Evolutionary conservation across 2,113 vertebrate species (phyloP), one percentile per base, ranked within the genome.

Genomic region (Neogobius melanostomus): DNA sequence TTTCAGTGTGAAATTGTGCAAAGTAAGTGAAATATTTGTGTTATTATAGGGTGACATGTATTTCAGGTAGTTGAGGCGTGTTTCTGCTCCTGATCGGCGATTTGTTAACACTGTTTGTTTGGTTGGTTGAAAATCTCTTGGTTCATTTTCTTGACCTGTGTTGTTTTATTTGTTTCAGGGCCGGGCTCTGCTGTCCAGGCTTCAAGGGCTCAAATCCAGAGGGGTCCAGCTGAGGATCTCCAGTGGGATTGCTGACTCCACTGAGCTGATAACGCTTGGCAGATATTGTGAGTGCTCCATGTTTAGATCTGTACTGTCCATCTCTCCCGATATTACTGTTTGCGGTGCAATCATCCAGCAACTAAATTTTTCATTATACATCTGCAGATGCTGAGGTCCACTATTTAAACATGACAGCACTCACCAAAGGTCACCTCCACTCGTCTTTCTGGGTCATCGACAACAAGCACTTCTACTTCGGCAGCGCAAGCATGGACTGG

Each of bases 391-490:
- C 96, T 0, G 95, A 98, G 48, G 94, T 98, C 75, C 91, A 95
- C 57, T 94, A 95, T 54, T 89, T 98, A 87, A 97, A 98, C 90
- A 98, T 94, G 94, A 90, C 92, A 0, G 94, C 94, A 2, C 95
- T 98, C 46, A 97, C 93, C n/a, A 94, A 93, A 79, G 96, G 97
- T 11, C 91, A 91, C 15, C 92, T 98, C 44, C 94, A 91, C 76
- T 95, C 97, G 0, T 97, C 96, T 7, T 98, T 98, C 92, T 98
- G 97, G 97, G 96, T 98, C 68, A 95, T 98, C 52, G 97, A 98
- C 83, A 95, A 94, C 54, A 95, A 92, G 73, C 97, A 98, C 0
- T 91, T 98, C 6, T 98, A 98, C 82, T 93, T 98, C 43, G 97
- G 97, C 83, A 98, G 97, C 49, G 95, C 94, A 4, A 92, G 91